Base-by-base conservation (phyloP, 2,888 invertebrate genomes). In the Stenotaenia linearis region DNA sequence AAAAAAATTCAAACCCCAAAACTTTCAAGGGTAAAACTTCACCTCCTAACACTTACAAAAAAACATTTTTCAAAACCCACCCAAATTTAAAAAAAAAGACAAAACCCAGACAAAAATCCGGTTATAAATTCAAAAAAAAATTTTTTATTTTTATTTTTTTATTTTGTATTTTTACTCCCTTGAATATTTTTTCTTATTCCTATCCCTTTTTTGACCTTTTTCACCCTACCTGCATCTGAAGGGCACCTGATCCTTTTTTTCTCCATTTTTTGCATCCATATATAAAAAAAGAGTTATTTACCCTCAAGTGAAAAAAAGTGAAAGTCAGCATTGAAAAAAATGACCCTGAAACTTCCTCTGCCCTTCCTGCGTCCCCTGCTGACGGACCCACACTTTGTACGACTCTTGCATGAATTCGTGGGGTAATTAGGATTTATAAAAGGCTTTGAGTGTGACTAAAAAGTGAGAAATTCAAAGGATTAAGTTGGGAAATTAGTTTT, bases 321-420 rank as follows among this genome's bases (percentile, higher is more conserved):
- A 69, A 69, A 69, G 69, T 69, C 25, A n/a, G 69, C 18, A 50
- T 21, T 12, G 12, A 69, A 69, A 69, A 69, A 69, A 69, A 69
- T 69, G 69, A 69, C 69, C 69, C 69, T 69, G 69, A 69, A 69
- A 69, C 69, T 69, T 69, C 69, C 69, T 69, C 69, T 69, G 69
- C 69, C 69, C 69, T 69, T 28, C 69, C 25, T 69, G 25, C 28
- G 69, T 69, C 69, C 69, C 69, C 69, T 28, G n/a, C 10, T 3
- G 69, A 69, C 69, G 7, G 69, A 69, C 25, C 12, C 69, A 28
- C 69, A 28, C 25, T 69, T 69, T 69, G 12, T 10, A 32, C 32
- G 5, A 32, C 25, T 69, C 69, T 10, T 69, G 69, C 69, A 28
- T 28, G 69, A 28, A 69, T 69, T 69, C 69, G 28, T 69, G 25